Conservation (phyloP, 2,888 invertebrate genomes). For the Hermaeophaga mercurialis region DNA sequence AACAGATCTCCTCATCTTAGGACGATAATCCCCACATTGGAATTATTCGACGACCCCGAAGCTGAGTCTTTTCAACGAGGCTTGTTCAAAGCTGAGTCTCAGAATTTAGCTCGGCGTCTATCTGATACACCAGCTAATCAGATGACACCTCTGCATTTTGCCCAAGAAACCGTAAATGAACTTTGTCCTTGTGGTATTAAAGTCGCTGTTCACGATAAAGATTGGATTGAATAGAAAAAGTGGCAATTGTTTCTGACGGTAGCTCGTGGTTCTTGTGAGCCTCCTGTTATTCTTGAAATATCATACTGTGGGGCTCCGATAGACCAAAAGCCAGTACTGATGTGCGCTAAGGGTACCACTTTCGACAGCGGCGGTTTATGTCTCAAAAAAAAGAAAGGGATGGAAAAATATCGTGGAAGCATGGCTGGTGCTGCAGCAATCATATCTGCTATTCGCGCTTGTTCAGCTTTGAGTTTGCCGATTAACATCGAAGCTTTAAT, state of each 20-base stretch:
- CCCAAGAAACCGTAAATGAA: conserved; percentile 67
- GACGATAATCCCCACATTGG: conserved; percentile 58
- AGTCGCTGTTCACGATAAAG: conserved; percentile 62
- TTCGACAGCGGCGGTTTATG: conserved; percentile 61
- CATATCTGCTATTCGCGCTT: conserved; percentile 61
- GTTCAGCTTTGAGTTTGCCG: conserved; percentile 61
- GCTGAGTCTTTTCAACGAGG: conserved; percentile 67
- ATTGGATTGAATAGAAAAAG: conserved; percentile 68
- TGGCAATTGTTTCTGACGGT: conserved; percentile 71
- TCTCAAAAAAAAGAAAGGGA: conserved; percentile 53
- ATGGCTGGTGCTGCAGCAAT: conserved; percentile 69
- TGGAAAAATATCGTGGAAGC: conserved; percentile 59
- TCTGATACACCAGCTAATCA: conserved; percentile 79
- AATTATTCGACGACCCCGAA: conserved; percentile 62
- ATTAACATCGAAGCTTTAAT: conserved; percentile 60
- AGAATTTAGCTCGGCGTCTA: conserved; percentile 76
- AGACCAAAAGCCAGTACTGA: conserved; percentile 63
- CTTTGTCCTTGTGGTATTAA: conserved; percentile 66
- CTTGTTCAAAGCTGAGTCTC: conserved; percentile 67
- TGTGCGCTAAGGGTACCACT: conserved; percentile 71
- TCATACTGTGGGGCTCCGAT: conserved; percentile 61
- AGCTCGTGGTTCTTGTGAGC: conserved; percentile 69
- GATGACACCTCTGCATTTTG: conserved; percentile 78
- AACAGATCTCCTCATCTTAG: conserved; percentile 61
- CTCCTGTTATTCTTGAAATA: conserved; percentile 70